These are phyloP conservation scores for Myopa testacea DNA, from an alignment of 2,888 invertebrate species.

Conservation along the genomic window DNA sequence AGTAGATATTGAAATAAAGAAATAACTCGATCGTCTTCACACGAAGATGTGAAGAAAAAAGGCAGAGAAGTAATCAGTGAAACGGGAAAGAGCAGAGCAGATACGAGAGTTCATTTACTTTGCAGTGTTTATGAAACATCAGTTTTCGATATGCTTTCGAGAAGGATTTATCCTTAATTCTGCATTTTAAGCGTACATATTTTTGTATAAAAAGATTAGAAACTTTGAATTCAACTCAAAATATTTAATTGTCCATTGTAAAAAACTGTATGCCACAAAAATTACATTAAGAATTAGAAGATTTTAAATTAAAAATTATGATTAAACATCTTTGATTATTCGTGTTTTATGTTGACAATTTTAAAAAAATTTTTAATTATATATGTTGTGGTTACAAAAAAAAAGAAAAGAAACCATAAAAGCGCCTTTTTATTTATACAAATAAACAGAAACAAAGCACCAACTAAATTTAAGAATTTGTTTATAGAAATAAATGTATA, in stretches of 20 bases:
- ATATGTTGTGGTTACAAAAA: not conserved
- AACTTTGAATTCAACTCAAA: too few relatives aligned
- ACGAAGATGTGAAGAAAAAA: too few relatives aligned
- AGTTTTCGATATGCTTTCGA: not conserved
- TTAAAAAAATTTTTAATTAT: too few relatives aligned
- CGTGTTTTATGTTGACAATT: not conserved
- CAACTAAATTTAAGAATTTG: constrained; percentile 38
- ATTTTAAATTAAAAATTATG: too few relatives aligned
- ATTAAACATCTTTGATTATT: too few relatives aligned
- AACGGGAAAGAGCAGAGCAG: not conserved
- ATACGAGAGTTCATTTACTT: not conserved
- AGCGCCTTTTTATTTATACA: constrained; percentile 38
- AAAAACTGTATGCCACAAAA: too few relatives aligned
- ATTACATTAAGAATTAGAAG: too few relatives aligned
- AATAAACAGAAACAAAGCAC: constrained; percentile 31
- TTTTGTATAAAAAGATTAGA: not conserved
- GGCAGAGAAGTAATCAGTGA: too few relatives aligned
- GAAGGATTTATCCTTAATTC: not conserved
- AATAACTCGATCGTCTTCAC: too few relatives aligned
- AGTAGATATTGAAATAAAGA: constrained; percentile 55
- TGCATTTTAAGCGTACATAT: not conserved
- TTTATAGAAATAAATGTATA: not conserved
- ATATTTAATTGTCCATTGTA: too few relatives aligned
- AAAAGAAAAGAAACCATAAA: constrained; percentile 12
- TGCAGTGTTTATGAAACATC: not conserved